Base-by-base conservation (phyloP, 2,888 invertebrate species). In the Antheraea assamensis region DNA sequence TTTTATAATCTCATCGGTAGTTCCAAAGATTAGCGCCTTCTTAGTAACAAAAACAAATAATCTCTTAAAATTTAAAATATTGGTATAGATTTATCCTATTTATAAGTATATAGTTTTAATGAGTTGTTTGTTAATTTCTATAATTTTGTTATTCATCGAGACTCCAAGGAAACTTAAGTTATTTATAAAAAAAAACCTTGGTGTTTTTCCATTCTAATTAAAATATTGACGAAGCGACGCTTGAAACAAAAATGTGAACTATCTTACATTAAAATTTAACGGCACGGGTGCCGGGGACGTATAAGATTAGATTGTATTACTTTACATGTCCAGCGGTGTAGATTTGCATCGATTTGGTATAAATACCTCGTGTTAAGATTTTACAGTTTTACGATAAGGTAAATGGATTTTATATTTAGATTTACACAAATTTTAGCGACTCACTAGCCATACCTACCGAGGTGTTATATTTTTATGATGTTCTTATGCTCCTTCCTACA, bases 171-270 rank as follows among this genome's bases (percentile, higher is more conserved):
- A 64, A 30, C 61, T 64, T 30, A 30, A 15, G 17, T 30, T n/a
- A 61, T 30, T 30, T 5, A 27, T 27, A 64, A 27, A 64, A 64
- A 27, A 64, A 64, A 27, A 15, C 61, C 61, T 30, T 64, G 61
- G 61, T 64, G 17, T 30, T 64, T 64, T 64, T 64, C 61, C 61
- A 30, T 64, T 64, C 61, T 64, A 64, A 64, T 64, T 64, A 64
- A 30, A 64, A 30, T 64, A 64, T 30, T 15, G 30, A 30, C 61
- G 61, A 15, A 3, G 61, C 61, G 30, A 27, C 27, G 27, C 27
- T 64, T 30, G 1, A 27, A 64, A 64, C 27, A 64, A 64, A 64
- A 64, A 21, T 27, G 13, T 61, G 15, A 30, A 52, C 5, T 58
- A 58, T 61, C 13, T 27, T n/a, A 52, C n/a, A 61, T 61, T 61